Evolutionary conservation across 92 coral and sea anemone species (phyloP).

Genomic region (Parazoanthus swiftii): DNA sequence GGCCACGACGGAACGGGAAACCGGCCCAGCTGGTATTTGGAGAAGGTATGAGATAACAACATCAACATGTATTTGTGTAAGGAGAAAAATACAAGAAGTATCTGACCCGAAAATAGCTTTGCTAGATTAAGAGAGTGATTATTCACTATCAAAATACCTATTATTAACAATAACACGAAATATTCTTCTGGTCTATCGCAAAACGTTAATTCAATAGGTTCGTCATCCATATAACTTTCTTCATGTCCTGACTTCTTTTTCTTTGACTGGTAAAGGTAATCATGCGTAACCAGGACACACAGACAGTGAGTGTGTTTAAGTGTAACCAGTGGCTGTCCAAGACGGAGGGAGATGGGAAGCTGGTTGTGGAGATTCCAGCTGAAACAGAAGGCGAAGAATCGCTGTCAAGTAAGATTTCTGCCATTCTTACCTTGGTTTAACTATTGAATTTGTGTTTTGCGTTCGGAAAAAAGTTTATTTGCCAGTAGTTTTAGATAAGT

Average conservation of each 20-base stretch:
- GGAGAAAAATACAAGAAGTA: no score
- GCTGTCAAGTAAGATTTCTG: conserved; percentile 54
- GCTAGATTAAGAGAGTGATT: no score
- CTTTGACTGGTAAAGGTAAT: conserved; percentile 58
- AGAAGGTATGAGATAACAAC: conserved; percentile 61
- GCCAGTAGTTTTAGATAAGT: no score
- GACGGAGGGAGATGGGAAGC: conserved; percentile 73
- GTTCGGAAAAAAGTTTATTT: no score
- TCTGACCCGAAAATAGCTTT: no score
- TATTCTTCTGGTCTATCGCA: no score
- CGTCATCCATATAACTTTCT: neutral
- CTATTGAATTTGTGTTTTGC: neutral
- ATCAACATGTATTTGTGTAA: no score
- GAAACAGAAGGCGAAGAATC: conserved; percentile 77
- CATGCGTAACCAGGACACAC: conserved; percentile 71
- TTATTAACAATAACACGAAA: no score
- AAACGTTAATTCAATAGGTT: no score
- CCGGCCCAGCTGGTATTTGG: conserved; percentile 90
- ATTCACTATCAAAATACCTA: no score
- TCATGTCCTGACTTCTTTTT: neutral
- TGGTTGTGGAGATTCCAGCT: conserved; percentile 80
- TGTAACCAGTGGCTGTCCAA: conserved; percentile 92
- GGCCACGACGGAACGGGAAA: conserved; percentile 89
- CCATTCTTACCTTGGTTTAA: neutral
- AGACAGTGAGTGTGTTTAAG: conserved; percentile 71